Base-by-base conservation (phyloP, 2,797 vertebrate species). In the Pangasius larnaudii region DNA sequence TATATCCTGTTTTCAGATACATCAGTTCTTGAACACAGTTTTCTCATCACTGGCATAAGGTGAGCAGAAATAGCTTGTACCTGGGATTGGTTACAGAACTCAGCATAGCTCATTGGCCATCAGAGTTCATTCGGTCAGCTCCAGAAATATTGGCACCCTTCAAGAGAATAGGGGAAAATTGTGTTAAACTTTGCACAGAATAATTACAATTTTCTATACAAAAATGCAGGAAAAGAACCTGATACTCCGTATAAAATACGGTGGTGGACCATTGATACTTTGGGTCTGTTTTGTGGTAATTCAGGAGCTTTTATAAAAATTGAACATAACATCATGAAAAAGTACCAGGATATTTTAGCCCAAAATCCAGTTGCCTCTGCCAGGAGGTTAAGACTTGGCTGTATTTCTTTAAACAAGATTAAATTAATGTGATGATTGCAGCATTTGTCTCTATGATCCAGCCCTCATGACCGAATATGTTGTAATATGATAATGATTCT, bases 401-500 rank as follows among this genome's bases (percentile, higher is more conserved):
- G 19, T 24, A 72, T 72, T 39, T 24, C 36, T 72, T 72, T 72
- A 9, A 72, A 72, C 69, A 42, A 42, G 39, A 72, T 42, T 42
- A 46, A 46, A 46, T 46, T 42, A 42, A 69, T 69, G 46, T n/a
- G 8, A 51, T 83, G 42, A 65, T 65, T 33, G 61, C 33, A 49
- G 61, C 27, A 22, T 81, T 61, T 59, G 2, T 81, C 58, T 49
- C 19, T 9, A 1, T 79, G 30, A 36, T 79, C 49, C 53, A 79
- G 9, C 77, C 24, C 61, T 81, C 22, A 27, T 14, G 33, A 7
- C 33, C 5, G 3, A 67, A 51, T 67, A 16, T 18, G 63, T 13
- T 36, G 27, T 61, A 58, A 42, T 83, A 51, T 87, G 56, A 83
- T 81, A 51, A 74, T 36, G 39, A 74, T 46, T 87, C 53, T 75